Conservation (phyloP, 2,888 invertebrate species). For the Leptura quadrifasciata region DNA sequence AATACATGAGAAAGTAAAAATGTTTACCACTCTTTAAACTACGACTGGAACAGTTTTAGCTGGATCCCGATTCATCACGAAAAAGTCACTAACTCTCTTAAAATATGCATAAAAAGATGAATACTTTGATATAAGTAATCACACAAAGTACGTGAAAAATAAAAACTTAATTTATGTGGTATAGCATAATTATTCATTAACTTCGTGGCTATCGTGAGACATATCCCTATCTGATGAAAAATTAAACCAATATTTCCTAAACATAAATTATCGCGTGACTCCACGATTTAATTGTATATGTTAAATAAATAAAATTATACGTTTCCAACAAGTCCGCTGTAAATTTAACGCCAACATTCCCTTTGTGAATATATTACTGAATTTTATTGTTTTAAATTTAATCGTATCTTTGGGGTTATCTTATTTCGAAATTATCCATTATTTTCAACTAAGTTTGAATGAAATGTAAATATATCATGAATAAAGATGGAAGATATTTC, state of each 20-base stretch:
- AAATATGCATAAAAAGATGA: too few species aligned
- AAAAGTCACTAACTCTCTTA: too few species aligned
- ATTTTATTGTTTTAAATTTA: slow-evolving; percentile 17
- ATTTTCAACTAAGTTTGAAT: background rate
- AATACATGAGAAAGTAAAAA: too few species aligned
- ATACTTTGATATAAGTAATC: too few species aligned
- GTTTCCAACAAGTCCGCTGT: slow-evolving; percentile 6
- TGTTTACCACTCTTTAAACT: too few species aligned
- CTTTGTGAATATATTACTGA: slow-evolving; percentile 14
- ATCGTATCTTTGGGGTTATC: slow-evolving; percentile 10
- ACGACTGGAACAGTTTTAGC: too few species aligned
- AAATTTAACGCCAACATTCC: slow-evolving; percentile 6
- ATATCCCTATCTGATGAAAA: background rate
- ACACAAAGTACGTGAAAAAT: too few species aligned
- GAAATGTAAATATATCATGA: slow-evolving; percentile 14
- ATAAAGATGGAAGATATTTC: slow-evolving; percentile 10
- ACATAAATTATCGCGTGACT: background rate
- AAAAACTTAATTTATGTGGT: too few species aligned
- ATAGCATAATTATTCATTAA: background rate
- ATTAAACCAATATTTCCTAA: slow-evolving; percentile 7
- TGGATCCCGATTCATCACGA: too few species aligned
- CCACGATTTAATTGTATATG: slow-evolving; percentile 1
- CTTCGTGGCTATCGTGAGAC: background rate
- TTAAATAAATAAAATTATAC: slow-evolving; percentile 17
- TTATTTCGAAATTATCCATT: background rate